phyloP scores from a whole-genome alignment of 2,113 vertebrate genomes.

The Rhizomys pruinosus region DNA sequence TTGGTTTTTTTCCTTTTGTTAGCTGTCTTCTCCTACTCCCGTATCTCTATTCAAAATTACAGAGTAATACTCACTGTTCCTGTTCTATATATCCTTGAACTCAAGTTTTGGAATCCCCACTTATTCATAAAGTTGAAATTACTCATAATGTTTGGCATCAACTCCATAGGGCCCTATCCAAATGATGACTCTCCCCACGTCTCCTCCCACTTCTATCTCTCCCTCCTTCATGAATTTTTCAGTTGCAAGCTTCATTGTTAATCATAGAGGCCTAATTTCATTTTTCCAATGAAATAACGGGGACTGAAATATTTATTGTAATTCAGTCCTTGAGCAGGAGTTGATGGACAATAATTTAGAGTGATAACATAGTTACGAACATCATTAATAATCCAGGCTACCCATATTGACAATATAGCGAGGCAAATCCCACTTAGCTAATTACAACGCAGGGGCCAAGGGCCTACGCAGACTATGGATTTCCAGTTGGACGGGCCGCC shows the following conservation, averaged over 20 bases:
- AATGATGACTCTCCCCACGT: no score
- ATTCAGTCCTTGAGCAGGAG: constrained; percentile 53
- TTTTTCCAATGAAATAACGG: constrained; percentile 51
- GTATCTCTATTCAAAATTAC: constrained; percentile 32
- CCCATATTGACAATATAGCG: background rate
- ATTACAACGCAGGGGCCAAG: constrained; percentile 13
- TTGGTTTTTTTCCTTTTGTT: constrained; percentile 51
- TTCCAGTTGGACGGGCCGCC: no score
- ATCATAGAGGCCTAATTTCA: constrained; percentile 68
- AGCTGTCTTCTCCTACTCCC: constrained; percentile 28
- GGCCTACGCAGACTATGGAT: background rate
- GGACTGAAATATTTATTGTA: constrained; percentile 57
- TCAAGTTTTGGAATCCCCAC: constrained; percentile 44
- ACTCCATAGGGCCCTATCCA: constrained; percentile 72
- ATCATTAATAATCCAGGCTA: constrained; percentile 42
- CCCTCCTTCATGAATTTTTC: constrained; percentile 70
- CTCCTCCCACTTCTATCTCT: no score
- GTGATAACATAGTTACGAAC: constrained; percentile 35
- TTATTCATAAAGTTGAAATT: constrained; percentile 75
- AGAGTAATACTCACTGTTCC: constrained; percentile 29
- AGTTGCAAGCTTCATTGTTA: constrained; percentile 58
- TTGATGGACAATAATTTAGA: constrained; percentile 54
- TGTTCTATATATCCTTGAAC: constrained; percentile 58
- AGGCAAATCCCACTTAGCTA: constrained; percentile 49
- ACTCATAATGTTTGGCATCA: constrained; percentile 73